These are phyloP conservation scores for Drosophila pruinosa DNA, from an alignment of 1,140 invertebrate genomes.

Conservation along the genomic window DNA sequence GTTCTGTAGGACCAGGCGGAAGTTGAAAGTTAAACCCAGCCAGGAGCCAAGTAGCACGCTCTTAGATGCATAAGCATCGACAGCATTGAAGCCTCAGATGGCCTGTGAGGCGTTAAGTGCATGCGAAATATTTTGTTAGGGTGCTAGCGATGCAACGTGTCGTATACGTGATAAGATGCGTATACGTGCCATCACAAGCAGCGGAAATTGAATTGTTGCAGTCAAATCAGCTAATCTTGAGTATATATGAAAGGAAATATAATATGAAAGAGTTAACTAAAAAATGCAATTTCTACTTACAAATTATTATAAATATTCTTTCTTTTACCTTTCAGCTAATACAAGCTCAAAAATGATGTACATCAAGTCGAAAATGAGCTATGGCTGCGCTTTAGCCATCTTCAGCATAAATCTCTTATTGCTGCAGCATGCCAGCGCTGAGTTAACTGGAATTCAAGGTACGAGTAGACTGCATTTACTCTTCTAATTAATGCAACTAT, in stretches of 20 bases:
- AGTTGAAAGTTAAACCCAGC: conserved; percentile 25
- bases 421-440: conserved; percentile 44
- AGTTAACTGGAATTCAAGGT: conserved; percentile 48
- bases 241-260: too few species aligned
- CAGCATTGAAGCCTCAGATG: conserved; percentile 9
- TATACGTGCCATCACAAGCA: conserved; percentile 33
- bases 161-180: conserved; percentile 45
- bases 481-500: too few species aligned
- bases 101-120: conserved; percentile 30
- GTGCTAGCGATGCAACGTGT: conserved; percentile 35
- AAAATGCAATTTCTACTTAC: too few species aligned
- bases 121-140: conserved; percentile 34
- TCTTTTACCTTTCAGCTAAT: not conserved
- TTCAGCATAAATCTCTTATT: conserved; percentile 32
- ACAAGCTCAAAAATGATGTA: conserved; percentile 32
- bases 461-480: not conserved
- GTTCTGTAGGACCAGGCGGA: conserved; percentile 11
- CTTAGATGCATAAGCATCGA: conserved; percentile 39
- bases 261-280: not conserved
- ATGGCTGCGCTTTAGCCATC: conserved; percentile 48
- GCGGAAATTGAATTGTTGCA: conserved; percentile 48
- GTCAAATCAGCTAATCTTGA: conserved; percentile 21
- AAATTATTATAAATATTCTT: not conserved
- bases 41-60: conserved; percentile 19
- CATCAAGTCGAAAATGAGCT: conserved; percentile 38